Percentiles rank a stretch among this genome's conserved stretches.
These are phyloP conservation scores for Dryocosmus kuriphilus DNA, from an alignment of 2,888 invertebrate genomes.

Conservation along the genomic window DNA sequence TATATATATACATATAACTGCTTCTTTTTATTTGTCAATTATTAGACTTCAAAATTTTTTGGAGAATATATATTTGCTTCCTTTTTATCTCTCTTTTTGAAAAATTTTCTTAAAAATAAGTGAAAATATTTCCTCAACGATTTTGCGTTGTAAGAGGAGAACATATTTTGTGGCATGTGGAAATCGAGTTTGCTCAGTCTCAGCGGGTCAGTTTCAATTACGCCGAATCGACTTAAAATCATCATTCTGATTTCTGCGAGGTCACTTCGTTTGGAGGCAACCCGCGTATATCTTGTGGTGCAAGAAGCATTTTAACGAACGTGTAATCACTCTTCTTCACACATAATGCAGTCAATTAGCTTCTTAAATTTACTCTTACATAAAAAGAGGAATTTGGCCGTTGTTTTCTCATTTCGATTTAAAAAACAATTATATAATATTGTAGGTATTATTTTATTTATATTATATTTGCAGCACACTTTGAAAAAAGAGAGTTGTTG, in stretches of 20 bases:
- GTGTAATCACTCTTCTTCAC: constrained; percentile 13
- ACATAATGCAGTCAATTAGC: constrained; percentile 26
- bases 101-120: too few relatives aligned
- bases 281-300: constrained; percentile 37
- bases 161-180: constrained; percentile 32
- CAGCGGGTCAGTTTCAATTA: constrained; percentile 28
- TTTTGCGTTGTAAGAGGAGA: constrained; percentile 20
- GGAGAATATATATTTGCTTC: too few relatives aligned
- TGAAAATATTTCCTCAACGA: not conserved
- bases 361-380: constrained; percentile 8
- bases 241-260: constrained; percentile 36
- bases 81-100: too few relatives aligned
- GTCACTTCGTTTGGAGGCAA: constrained; percentile 20
- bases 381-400: not conserved
- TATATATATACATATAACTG: too few relatives aligned
- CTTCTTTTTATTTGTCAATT: too few relatives aligned
- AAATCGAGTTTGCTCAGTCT: constrained; percentile 31
- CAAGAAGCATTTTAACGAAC: constrained; percentile 23
- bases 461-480: too few relatives aligned
- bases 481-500: too few relatives aligned
- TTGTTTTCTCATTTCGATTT: not conserved
- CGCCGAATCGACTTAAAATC: constrained; percentile 36
- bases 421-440: not conserved
- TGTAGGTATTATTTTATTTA: not conserved
- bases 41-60: too few relatives aligned